phyloP scores from a whole-genome alignment of 1,140 invertebrate genomes.

The Eumeta japonica region DNA sequence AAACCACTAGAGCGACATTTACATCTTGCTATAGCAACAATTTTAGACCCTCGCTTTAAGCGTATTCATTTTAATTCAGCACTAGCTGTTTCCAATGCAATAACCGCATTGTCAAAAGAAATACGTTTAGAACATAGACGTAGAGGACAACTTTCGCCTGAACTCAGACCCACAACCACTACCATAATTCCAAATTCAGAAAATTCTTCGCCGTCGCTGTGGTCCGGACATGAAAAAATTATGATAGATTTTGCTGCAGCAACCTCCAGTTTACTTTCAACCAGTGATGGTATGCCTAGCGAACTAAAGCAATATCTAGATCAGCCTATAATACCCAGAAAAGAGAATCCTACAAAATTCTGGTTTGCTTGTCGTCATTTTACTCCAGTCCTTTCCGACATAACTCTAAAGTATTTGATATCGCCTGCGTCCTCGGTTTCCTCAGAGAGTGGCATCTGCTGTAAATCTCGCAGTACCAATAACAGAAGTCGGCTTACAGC shows the following conservation, averaged over 20 bases:
- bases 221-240: constrained; percentile 16
- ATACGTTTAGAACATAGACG: constrained; percentile 17
- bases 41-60: constrained; percentile 39
- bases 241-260: constrained; percentile 8
- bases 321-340: constrained; percentile 10
- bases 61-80: constrained; percentile 23
- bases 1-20: constrained; percentile 18
- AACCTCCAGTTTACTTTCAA: constrained; percentile 11
- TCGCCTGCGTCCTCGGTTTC: constrained; percentile 18
- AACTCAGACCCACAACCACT: constrained; percentile 3
- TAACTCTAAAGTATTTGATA: constrained; percentile 21
- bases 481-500: constrained; percentile 22
- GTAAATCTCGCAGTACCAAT: constrained; percentile 22
- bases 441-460: constrained; percentile 21
- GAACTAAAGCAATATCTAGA: constrained; percentile 17
- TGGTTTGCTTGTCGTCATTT: constrained; percentile 15
- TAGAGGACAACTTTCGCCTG: constrained; percentile 17
- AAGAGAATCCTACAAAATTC: constrained; percentile 14
- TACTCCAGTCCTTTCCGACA: constrained; percentile 18
- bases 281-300: constrained; percentile 12
- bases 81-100: constrained; percentile 17
- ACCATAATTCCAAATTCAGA: constrained; percentile 8
- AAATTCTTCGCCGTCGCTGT: constrained; percentile 10
- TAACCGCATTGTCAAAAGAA: constrained; percentile 12
- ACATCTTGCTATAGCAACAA: constrained; percentile 22